These are phyloP conservation scores for Catocala sponsa DNA, from an alignment of 2,888 invertebrate species.

Conservation along the genomic window DNA sequence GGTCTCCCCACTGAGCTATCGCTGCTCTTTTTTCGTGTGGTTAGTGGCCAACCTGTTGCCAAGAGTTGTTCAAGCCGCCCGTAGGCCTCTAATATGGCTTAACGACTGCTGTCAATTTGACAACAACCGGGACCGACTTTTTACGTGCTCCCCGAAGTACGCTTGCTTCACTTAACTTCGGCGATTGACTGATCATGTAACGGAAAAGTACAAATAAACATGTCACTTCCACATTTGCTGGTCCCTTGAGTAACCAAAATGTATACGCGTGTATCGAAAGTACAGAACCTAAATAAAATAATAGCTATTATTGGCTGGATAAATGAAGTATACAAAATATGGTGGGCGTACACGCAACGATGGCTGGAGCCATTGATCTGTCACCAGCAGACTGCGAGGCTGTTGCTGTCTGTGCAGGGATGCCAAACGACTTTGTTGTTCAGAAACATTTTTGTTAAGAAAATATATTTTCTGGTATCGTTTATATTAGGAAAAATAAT, in stretches of 20 bases:
- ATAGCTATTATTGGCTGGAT: conserved; percentile 31
- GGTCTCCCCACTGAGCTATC: too few relatives aligned
- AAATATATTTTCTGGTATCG: conserved; percentile 29
- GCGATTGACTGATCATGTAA: too few relatives aligned
- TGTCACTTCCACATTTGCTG: neutral
- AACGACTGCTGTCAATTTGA: too few relatives aligned
- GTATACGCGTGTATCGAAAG: neutral
- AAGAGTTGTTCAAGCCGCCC: too few relatives aligned
- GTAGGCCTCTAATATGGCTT: too few relatives aligned
- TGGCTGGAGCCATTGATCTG: conserved; percentile 37
- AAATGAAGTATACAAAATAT: conserved; percentile 41
- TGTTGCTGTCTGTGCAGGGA: conserved; percentile 35
- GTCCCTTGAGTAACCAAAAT: neutral
- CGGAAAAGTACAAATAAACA: too few relatives aligned
- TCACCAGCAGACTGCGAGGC: conserved; percentile 41
- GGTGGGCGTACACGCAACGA: conserved; percentile 29
- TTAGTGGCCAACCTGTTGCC: too few relatives aligned
- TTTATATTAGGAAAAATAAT: neutral
- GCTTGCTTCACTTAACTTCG: too few relatives aligned
- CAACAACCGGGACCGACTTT: too few relatives aligned
- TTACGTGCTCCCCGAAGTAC: too few relatives aligned
- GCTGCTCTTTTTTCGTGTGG: too few relatives aligned
- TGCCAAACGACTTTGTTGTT: conserved; percentile 42
- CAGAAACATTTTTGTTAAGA: conserved; percentile 22
- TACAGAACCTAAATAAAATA: conserved; percentile 17